Evolutionary conservation across 2,797 vertebrate genomes (phyloP).

Genomic region (Aythya fuligula): DNA sequence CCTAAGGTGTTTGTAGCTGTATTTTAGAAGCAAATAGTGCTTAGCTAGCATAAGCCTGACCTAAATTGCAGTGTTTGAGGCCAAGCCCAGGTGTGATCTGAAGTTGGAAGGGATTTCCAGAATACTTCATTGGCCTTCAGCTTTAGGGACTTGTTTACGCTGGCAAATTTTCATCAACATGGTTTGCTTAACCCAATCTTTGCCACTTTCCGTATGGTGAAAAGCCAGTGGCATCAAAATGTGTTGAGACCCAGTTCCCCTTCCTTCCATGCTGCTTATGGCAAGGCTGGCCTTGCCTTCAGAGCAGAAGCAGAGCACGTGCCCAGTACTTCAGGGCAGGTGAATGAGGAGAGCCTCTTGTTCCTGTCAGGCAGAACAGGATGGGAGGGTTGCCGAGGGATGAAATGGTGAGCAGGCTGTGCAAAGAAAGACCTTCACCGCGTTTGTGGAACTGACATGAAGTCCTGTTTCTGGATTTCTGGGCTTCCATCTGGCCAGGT

Average conservation of each 20-base stretch:
- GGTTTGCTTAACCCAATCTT: neutral
- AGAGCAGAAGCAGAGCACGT: neutral
- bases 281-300: neutral
- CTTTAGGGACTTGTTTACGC: neutral
- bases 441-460: neutral
- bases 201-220: neutral
- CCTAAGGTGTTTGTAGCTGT: neutral
- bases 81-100: neutral
- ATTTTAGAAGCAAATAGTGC: neutral
- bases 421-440: neutral
- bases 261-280: neutral
- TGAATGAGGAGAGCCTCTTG: neutral
- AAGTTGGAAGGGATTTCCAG: neutral
- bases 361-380: neutral
- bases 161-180: neutral
- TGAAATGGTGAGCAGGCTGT: neutral
- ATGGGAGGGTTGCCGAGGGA: neutral
- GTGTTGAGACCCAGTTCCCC: neutral
- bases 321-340: neutral
- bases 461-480: neutral
- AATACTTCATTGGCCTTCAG: neutral
- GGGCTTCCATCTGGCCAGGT: neutral
- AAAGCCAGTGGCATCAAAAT: neutral
- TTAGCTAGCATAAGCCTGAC: neutral
- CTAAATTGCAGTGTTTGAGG: neutral